Percentiles rank a stretch among this genome's conserved stretches.
phyloP scores from a whole-genome alignment of 2,113 vertebrate genomes.

The Corvus moneduloides region DNA sequence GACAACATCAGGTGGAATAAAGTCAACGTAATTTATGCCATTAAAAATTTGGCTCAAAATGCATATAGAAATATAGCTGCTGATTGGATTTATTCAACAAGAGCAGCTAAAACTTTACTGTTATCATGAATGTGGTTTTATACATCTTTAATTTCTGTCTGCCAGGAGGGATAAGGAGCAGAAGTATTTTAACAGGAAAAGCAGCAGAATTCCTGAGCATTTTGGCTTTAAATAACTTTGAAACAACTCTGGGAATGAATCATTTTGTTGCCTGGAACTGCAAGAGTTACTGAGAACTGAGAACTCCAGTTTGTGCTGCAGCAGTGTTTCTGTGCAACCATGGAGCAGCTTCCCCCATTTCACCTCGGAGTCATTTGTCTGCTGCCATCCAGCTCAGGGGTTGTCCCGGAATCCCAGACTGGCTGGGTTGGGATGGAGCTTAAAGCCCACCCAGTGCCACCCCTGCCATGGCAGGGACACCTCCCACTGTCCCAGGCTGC shows the following conservation, averaged over 20 bases:
- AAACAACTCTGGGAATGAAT: background rate
- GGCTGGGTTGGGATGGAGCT: background rate
- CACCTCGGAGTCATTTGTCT: background rate
- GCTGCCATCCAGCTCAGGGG: background rate
- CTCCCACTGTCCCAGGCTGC: background rate
- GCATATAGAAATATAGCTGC: background rate
- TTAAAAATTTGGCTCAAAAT: background rate
- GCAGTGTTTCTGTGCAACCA: background rate
- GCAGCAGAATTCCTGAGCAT: background rate
- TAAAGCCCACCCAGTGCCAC: fast-evolving
- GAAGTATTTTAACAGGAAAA: background rate
- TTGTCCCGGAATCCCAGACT: background rate
- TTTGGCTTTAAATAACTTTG: background rate
- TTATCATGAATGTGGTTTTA: background rate
- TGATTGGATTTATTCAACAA: background rate
- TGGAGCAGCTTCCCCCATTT: background rate
- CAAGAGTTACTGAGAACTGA: background rate
- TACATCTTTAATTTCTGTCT: background rate
- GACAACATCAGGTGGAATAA: background rate
- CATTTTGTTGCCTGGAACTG: background rate
- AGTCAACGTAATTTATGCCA: background rate
- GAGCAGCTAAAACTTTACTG: background rate
- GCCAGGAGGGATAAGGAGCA: background rate
- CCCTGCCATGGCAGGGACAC: background rate
- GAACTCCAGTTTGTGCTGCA: background rate